phyloP scores from a whole-genome alignment of 1,140 invertebrate species.

The Bombus waltoni region DNA sequence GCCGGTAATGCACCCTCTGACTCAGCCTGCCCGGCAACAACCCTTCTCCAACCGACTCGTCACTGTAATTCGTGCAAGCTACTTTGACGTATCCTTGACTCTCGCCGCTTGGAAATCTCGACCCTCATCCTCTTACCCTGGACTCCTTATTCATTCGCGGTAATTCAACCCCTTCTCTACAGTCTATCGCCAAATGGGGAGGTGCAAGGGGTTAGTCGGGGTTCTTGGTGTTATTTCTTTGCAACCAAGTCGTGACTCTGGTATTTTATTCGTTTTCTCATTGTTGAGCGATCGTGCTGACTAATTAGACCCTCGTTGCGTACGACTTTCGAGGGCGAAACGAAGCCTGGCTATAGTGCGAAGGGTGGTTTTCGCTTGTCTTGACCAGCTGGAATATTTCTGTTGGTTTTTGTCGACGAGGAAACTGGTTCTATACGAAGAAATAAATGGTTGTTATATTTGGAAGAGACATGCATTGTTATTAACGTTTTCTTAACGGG shows the following conservation, averaged over 20 bases:
- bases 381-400: background rate
- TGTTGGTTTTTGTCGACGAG: background rate
- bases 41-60: slow-evolving; percentile 12
- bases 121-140: background rate
- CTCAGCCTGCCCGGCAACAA: slow-evolving; percentile 17
- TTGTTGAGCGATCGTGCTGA: slow-evolving; percentile 19
- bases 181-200: slow-evolving; percentile 10
- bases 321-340: background rate
- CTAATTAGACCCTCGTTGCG: slow-evolving; percentile 41
- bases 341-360: background rate
- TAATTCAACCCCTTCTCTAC: slow-evolving; percentile 5
- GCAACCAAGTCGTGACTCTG: background rate
- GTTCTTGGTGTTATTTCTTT: slow-evolving; percentile 12
- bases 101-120: slow-evolving; percentile 38
- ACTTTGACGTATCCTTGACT: slow-evolving; percentile 56
- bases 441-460: background rate
- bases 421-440: background rate
- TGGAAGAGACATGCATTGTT: background rate
- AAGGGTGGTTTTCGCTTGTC: background rate
- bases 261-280: slow-evolving; percentile 32
- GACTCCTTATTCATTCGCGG: slow-evolving; percentile 16
- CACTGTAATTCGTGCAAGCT: slow-evolving; percentile 37
- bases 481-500: no score
- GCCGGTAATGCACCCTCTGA: slow-evolving; percentile 38
- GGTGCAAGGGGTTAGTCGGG: background rate